Conservation (phyloP, 2,113 vertebrate genomes). For the Laterallus jamaicensis region DNA sequence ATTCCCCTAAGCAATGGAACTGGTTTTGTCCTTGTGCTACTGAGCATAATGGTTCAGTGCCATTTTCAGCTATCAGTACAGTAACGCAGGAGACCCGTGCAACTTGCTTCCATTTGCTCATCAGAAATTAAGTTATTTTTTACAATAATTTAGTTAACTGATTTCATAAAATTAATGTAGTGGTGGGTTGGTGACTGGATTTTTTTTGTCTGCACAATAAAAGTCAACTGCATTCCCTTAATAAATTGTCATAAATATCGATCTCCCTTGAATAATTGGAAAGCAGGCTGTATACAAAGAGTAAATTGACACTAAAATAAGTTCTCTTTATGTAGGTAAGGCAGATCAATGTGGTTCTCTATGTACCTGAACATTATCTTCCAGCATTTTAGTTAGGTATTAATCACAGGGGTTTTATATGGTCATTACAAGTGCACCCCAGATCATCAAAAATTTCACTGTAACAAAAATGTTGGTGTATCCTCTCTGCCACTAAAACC, state of each 20-base stretch:
- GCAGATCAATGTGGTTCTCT: background rate
- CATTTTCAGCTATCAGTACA: background rate
- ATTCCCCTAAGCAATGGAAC: background rate
- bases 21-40: background rate
- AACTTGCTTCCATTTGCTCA: slow-evolving; percentile 52
- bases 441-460: background rate
- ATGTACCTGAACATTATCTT: background rate
- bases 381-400: background rate
- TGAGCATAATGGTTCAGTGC: background rate
- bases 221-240: slow-evolving; percentile 29
- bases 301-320: slow-evolving; percentile 15
- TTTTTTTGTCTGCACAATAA: slow-evolving; percentile 34
- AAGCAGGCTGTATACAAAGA: background rate
- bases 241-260: slow-evolving; percentile 9
- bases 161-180: slow-evolving; percentile 47
- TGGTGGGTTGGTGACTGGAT: background rate
- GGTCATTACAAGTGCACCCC: background rate
- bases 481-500: background rate
- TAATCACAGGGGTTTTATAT: background rate
- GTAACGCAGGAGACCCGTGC: background rate
- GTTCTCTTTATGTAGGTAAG: background rate
- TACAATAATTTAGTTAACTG: slow-evolving; percentile 44
- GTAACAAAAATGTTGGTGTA: background rate
- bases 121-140: slow-evolving; percentile 70
- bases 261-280: background rate